These are phyloP conservation scores for Drosophila hamatofila DNA, from an alignment of 2,888 invertebrate genomes.

Conservation along the genomic window DNA sequence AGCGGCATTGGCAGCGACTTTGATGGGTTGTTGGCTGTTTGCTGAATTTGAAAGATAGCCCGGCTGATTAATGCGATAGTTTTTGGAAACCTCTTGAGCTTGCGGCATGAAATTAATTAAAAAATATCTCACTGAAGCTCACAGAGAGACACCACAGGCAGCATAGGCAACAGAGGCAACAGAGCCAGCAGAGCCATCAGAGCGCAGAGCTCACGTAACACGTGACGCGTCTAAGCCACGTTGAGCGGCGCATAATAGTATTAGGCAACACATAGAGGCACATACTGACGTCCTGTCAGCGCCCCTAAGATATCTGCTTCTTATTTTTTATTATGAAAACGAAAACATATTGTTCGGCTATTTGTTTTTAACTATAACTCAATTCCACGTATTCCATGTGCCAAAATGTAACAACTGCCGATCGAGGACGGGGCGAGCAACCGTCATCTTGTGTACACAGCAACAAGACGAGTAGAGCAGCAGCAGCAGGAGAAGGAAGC, in stretches of 20 bases:
- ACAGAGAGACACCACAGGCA: no score
- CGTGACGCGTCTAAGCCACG: conserved; percentile 25
- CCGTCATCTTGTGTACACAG: conserved; percentile 44
- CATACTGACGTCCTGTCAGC: conserved; percentile 44
- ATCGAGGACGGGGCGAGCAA: conserved; percentile 8
- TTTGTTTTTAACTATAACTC: conserved; percentile 36
- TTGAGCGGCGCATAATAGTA: conserved; percentile 37
- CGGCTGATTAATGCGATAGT: conserved; percentile 79
- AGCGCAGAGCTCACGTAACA: background rate
- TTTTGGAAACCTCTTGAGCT: conserved; percentile 63
- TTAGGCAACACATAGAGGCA: conserved; percentile 31
- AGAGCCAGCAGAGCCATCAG: no score
- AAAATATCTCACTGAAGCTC: conserved; percentile 23
- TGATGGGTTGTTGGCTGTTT: conserved; percentile 68
- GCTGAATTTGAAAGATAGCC: conserved; percentile 55
- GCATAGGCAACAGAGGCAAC: background rate
- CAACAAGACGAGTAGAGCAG: background rate
- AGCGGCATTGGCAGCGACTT: conserved; percentile 79
- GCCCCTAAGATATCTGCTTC: conserved; percentile 1
- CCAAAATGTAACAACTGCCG: conserved; percentile 72
- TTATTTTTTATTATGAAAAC: conserved; percentile 33
- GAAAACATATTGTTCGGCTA: conserved; percentile 47
- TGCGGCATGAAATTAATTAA: conserved; percentile 71
- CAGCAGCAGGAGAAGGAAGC: background rate
- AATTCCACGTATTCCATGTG: conserved; percentile 62